Conservation (phyloP, 2,888 invertebrate genomes). For the Eristalinus sepulchralis region DNA sequence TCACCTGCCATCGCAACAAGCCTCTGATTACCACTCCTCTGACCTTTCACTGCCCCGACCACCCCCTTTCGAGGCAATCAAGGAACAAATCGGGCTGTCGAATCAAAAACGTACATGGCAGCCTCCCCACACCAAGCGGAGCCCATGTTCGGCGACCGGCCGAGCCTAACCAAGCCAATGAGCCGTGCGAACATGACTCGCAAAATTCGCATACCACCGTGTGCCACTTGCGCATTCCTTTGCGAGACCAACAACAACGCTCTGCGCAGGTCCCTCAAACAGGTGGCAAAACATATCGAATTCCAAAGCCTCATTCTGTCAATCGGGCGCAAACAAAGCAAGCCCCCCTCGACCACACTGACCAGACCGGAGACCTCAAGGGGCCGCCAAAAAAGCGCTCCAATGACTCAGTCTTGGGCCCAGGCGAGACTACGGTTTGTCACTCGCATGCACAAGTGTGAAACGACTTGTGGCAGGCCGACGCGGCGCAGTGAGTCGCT, state of each 20-base stretch:
- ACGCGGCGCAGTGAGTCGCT: constrained; percentile 42
- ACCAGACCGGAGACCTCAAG: constrained; percentile 31
- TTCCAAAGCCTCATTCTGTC: constrained; percentile 68
- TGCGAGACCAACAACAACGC: constrained; percentile 12
- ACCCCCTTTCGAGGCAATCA: neutral
- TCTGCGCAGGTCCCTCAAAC: constrained; percentile 36
- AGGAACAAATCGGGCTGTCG: constrained; percentile 56
- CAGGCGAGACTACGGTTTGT: constrained; percentile 49
- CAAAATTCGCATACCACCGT: constrained; percentile 52
- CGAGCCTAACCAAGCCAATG: constrained; percentile 50
- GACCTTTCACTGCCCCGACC: neutral
- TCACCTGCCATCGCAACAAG: neutral
- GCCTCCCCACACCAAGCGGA: constrained; percentile 25
- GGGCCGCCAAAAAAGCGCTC: neutral
- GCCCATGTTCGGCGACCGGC: constrained; percentile 49
- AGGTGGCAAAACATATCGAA: constrained; percentile 65
- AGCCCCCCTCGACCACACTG: constrained; percentile 5
- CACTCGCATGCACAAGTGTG: constrained; percentile 54
- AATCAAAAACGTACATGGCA: constrained; percentile 50
- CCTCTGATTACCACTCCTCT: neutral
- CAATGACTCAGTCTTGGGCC: constrained; percentile 3
- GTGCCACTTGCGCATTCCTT: constrained; percentile 52
- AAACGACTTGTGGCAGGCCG: constrained; percentile 60
- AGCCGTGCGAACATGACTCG: constrained; percentile 47
- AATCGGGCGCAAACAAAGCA: constrained; percentile 57